Percentiles rank a stretch among this genome's conserved stretches.
Conservation (phyloP, 2,113 vertebrate genomes). For the Epinephelus lanceolatus region DNA sequence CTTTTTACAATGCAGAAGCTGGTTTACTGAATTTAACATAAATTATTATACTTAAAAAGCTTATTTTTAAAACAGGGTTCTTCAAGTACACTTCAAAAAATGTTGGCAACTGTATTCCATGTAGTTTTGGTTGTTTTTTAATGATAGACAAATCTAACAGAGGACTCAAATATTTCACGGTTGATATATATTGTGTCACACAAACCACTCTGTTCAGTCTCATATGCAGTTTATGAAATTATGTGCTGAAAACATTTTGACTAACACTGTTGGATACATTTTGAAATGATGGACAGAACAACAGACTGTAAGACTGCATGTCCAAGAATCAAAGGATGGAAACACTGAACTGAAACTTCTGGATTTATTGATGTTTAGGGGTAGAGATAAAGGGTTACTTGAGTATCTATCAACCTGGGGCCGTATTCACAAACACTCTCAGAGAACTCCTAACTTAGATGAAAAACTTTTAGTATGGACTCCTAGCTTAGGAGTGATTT, state of each 20-base stretch:
- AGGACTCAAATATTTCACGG: conserved; percentile 17
- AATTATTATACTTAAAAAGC: conserved; percentile 49
- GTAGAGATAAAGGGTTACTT: background rate
- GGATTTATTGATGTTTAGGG: background rate
- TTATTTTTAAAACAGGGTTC: conserved; percentile 31
- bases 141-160: conserved; percentile 17
- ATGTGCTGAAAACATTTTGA: background rate
- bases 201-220: background rate
- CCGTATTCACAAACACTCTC: too few relatives aligned
- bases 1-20: conserved; percentile 75
- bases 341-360: background rate
- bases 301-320: background rate
- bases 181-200: background rate
- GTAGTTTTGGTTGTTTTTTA: conserved; percentile 36
- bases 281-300: conserved; percentile 47
- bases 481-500: too few relatives aligned
- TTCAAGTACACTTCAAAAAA: conserved; percentile 65
- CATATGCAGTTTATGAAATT: conserved; percentile 29
- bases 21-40: conserved; percentile 49
- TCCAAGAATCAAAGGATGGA: conserved; percentile 15
- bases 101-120: conserved; percentile 38
- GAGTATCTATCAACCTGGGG: too few relatives aligned
- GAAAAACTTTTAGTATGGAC: too few relatives aligned
- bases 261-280: conserved; percentile 40
- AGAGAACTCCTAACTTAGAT: too few relatives aligned